A percentile compares a stretch with the other conserved stretches of the same genome.
Conservation (phyloP, 1,140 invertebrate genomes). For the Thaumetopoea pityocampa region DNA sequence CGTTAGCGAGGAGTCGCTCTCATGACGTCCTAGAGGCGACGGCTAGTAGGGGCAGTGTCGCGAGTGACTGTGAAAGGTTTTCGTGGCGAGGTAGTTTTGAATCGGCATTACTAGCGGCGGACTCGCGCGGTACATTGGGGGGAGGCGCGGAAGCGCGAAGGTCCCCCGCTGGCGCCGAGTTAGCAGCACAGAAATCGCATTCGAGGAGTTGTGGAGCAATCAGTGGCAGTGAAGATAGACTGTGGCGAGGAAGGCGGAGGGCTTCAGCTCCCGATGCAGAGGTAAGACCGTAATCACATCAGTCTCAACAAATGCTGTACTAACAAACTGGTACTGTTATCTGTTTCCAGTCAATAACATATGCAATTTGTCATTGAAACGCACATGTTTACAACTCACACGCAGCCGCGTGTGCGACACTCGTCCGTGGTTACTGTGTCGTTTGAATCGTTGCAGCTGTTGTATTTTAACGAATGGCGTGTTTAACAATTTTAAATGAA, state of each 20-base stretch:
- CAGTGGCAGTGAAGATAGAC: constrained; percentile 78
- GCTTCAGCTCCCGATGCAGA: constrained; percentile 66
- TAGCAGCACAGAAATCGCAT: constrained; percentile 85
- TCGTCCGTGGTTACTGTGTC: no score
- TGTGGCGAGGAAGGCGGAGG: constrained; percentile 75
- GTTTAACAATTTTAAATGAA: no score
- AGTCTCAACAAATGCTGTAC: no score
- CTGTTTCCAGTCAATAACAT: no score
- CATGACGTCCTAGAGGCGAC: constrained; percentile 83
- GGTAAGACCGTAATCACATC: no score
- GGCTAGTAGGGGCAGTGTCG: constrained; percentile 80
- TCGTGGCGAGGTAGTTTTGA: constrained; percentile 94
- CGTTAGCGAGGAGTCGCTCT: constrained; percentile 79
- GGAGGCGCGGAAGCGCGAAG: constrained; percentile 85
- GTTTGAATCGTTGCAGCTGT: no score
- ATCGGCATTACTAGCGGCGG: constrained; percentile 87
- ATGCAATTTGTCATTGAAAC: neutral
- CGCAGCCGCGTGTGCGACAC: no score
- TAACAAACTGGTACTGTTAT: no score
- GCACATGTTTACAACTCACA: neutral
- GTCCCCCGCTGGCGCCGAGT: constrained; percentile 85
- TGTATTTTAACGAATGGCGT: no score
- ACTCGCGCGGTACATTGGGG: constrained; percentile 86
- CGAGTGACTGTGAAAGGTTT: constrained; percentile 92
- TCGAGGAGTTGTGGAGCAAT: constrained; percentile 90